Base-by-base conservation (phyloP, 1,140 invertebrate species). In the Melipona quadrifasciata region DNA sequence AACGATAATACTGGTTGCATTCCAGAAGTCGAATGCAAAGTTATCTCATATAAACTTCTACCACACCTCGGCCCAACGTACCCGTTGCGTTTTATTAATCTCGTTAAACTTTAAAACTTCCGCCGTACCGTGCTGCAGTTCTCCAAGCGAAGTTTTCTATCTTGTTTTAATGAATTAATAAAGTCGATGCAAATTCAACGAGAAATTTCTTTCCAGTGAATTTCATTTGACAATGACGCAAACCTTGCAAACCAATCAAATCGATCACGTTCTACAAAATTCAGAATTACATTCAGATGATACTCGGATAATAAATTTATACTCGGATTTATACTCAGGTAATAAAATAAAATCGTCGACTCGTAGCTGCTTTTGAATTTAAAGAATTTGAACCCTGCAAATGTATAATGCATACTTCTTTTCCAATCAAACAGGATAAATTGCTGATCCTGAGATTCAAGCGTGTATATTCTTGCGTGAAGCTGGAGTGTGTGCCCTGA, bases 21-120 rank as follows among this genome's bases (percentile, higher is more conserved):
- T 85, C 74, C 87, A 82, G 53, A 77, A 80, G 47, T 68, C 77
- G 70, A 70, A 78, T 76, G 53, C 84, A 87, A 90, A 90, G 89
- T 90, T 90, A 86, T 84, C 89, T 87, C 89, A 72, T 90, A 90
- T 88, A 90, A 90, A 88, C 89, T 90, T 88, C 53, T 82, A 31
- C 39, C 67, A 58, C n/a, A 55, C 53, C 68, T 39, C 80, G 27
- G 34, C 64, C 72, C 65, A 73, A 81, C n/a, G 24, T 64, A 61
- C 53, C 58, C 74, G 76, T 67, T 84, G 80, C 71, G 55, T 85
- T 82, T 83, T 86, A 88, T 84, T 88, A 85, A 89, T 89, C 83
- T 86, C 88, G 67, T 82, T 70, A 80, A 89, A 87, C 80, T 73
- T 77, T 72, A 27, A 16, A 78, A 87, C 88, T 87, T 89, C 71